A percentile compares a stretch with the other conserved stretches of the same genome.
Evolutionary conservation across 2,113 vertebrate genomes (phyloP).

Genomic region (Zosterops lateralis): DNA sequence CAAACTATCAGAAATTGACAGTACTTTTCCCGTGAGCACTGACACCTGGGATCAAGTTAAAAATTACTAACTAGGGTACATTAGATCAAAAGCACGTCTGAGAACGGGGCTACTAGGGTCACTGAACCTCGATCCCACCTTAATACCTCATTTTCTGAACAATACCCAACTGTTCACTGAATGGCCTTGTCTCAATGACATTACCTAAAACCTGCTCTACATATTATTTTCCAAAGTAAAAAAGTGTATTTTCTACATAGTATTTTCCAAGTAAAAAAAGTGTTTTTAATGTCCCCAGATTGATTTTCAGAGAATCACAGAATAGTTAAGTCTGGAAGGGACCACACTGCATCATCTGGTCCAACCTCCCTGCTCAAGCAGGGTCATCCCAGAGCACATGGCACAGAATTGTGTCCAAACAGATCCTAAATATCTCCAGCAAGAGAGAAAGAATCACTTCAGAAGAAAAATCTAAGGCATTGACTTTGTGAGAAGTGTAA

Average conservation of each 20-base stretch:
- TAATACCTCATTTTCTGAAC: slow-evolving; percentile 1
- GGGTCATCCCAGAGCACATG: not conserved
- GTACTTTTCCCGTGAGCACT: not conserved
- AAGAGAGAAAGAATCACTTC: not conserved
- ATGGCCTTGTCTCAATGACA: not conserved
- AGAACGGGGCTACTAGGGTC: not conserved
- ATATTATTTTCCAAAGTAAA: slow-evolving; percentile 23
- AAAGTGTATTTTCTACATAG: not conserved
- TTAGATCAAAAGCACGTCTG: not conserved
- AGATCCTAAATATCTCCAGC: not conserved
- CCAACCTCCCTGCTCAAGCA: not conserved
- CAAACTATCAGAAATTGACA: not conserved
- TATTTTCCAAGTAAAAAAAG: slow-evolving; percentile 30
- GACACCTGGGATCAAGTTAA: not conserved
- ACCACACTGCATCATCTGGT: not conserved
- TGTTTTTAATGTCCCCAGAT: not conserved
- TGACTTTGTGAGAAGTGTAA: not conserved
- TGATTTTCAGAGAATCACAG: not conserved
- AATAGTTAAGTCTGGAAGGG: not conserved
- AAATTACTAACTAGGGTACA: not conserved
- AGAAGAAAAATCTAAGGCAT: not conserved
- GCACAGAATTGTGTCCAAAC: not conserved
- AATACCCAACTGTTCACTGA: slow-evolving; percentile 1
- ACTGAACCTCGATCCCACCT: not conserved
- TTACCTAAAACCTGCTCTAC: not conserved